Base-by-base conservation (phyloP, 2,113 vertebrate species). In the Cettia cetti region DNA sequence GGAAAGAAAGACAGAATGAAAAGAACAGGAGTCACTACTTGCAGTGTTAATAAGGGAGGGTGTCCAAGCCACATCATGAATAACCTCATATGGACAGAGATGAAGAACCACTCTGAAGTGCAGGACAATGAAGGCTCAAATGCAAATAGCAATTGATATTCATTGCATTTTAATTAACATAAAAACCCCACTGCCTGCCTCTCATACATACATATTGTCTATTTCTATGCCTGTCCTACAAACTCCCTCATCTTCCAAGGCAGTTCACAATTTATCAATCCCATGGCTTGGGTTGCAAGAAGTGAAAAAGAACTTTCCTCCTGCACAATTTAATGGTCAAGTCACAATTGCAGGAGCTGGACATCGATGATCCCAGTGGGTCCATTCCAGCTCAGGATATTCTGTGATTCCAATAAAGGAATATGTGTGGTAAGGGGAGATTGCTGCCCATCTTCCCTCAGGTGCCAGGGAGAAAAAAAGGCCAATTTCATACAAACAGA, bases 1-100 rank as follows among this genome's bases (percentile, higher is more conserved):
- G n/a, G n/a, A n/a, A n/a, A n/a, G n/a, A n/a, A n/a, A n/a, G n/a
- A n/a, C n/a, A n/a, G n/a, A n/a, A n/a, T n/a, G n/a, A 23, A 49
- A n/a, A 71, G 13, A 44, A 6, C 7, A 57, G 53, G 49, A n/a
- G 26, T 12, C 23, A 8, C 27, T 24, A 8, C 27, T 33, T 30
- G 10, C 56, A 33, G 70, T 5, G 28, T 23, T n/a, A 14, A 12
- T 21, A 22, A 31, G 16, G 20, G 66, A 37, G 13, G 19, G 11
- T 42, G 31, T 3, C 60, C 63, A 10, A n/a, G 8, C 8, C 27
- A 2, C 0, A 4, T 2, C 6, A 12, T 31, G 4, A 59, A 76
- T 17, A 31, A 42, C 13, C 31, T 42, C 26, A 11, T 8, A 8
- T 3, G 31, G 17, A 37, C 19, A 56, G 57, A 63, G 52, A 42